Evolutionary conservation across 2,888 invertebrate genomes (phyloP).

Genomic region (Napeogenes sylphis): DNA sequence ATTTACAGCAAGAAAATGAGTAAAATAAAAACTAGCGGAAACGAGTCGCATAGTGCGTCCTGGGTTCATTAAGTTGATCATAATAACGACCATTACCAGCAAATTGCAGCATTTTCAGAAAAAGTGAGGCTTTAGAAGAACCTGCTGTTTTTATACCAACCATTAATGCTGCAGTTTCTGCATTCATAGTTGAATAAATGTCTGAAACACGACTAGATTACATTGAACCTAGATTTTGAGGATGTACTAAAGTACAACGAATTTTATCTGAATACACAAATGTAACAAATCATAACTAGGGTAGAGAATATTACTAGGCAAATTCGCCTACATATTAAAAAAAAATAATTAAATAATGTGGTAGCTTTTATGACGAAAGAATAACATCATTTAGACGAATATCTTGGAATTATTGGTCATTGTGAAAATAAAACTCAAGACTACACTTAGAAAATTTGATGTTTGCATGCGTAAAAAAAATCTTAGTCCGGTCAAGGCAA

Average conservation of each 20-base stretch:
- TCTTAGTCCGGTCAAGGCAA: conserved; percentile 42
- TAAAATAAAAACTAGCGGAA: conserved; percentile 28
- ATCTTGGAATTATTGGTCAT: too few relatives aligned
- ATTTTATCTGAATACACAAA: too few relatives aligned
- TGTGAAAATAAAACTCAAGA: too few relatives aligned
- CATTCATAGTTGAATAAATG: neutral
- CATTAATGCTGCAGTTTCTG: neutral
- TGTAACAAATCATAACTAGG: too few relatives aligned
- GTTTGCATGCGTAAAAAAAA: conserved; percentile 70
- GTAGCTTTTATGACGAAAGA: too few relatives aligned
- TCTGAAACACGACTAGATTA: too few relatives aligned
- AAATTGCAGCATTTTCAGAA: conserved; percentile 23
- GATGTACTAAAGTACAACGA: too few relatives aligned
- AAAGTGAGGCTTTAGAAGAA: neutral
- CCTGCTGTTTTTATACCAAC: conserved; percentile 1
- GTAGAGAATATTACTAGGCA: too few relatives aligned
- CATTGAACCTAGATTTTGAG: neutral
- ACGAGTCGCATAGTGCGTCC: conserved; percentile 25
- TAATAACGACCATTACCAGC: conserved; percentile 29
- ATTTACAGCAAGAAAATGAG: conserved; percentile 24
- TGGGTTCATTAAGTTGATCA: conserved; percentile 28
- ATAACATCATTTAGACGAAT: too few relatives aligned
- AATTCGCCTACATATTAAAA: too few relatives aligned
- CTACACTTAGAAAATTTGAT: conserved; percentile 28
- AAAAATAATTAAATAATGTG: too few relatives aligned